Conservation (phyloP, 2,797 vertebrate genomes). For the Macropus fuliginosus region DNA sequence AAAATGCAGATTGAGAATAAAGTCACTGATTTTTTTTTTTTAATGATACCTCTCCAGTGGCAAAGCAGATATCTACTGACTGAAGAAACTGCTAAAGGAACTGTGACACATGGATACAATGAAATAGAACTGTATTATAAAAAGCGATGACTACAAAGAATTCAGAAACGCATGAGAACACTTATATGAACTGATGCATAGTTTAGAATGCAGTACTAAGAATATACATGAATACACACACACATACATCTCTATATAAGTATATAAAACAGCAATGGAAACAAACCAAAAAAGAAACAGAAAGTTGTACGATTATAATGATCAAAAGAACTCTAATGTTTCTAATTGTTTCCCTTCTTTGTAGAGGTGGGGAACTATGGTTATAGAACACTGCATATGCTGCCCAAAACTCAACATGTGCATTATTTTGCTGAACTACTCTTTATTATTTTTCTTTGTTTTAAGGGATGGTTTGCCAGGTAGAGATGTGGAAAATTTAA, state of each 20-base stretch:
- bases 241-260: not conserved
- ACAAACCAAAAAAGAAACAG: not conserved
- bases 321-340: not conserved
- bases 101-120: not conserved
- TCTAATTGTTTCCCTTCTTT: not conserved
- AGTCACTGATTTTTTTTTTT: not conserved
- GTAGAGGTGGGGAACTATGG: not conserved
- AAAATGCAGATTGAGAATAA: not conserved
- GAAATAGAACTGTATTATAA: not conserved
- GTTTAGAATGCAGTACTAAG: not conserved
- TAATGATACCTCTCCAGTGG: not conserved
- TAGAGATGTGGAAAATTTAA: not conserved
- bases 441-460: not conserved
- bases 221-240: not conserved
- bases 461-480: not conserved
- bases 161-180: not conserved
- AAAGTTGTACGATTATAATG: not conserved
- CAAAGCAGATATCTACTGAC: not conserved
- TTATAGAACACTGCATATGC: not conserved
- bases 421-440: not conserved
- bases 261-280: not conserved
- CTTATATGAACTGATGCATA: not conserved
- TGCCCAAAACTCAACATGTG: not conserved
- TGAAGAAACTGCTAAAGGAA: not conserved
- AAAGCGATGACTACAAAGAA: not conserved